A percentile compares a stretch with the other conserved stretches of the same genome.
These are phyloP conservation scores for Sus cebifrons DNA, from an alignment of 2,797 vertebrate species.

Conservation along the genomic window DNA sequence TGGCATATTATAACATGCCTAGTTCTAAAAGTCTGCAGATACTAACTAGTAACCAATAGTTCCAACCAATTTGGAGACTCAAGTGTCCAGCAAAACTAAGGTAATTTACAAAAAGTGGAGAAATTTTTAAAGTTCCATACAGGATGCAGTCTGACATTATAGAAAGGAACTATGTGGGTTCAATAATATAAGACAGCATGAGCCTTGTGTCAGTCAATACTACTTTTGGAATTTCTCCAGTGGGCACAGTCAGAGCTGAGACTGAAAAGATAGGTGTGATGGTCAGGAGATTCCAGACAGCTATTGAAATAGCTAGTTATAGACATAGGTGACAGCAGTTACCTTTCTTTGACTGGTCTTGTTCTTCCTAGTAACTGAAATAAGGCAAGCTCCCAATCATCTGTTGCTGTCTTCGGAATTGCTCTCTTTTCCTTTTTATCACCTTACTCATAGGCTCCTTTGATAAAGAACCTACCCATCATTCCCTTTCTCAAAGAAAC, in stretches of 20 bases:
- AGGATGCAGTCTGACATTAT: constrained; percentile 36
- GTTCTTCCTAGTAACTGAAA: constrained; percentile 29
- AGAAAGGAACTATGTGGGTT: neutral
- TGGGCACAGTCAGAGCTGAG: neutral
- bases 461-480: constrained; percentile 17
- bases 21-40: constrained; percentile 66
- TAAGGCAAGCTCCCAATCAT: constrained; percentile 30
- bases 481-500: neutral
- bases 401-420: neutral
- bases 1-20: constrained; percentile 30
- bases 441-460: neutral
- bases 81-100: neutral
- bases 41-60: constrained; percentile 28
- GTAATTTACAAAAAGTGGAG: neutral
- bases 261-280: neutral
- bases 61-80: neutral
- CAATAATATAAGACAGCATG: neutral
- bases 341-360: constrained; percentile 36
- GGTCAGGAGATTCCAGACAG: constrained; percentile 35
- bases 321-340: neutral
- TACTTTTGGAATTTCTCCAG: constrained; percentile 53
- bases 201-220: neutral
- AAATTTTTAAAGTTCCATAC: constrained; percentile 16
- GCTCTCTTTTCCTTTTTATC: neutral
- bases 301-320: constrained; percentile 8